phyloP scores from a whole-genome alignment of 2,797 vertebrate species.

The Taeniopygia guttata region DNA sequence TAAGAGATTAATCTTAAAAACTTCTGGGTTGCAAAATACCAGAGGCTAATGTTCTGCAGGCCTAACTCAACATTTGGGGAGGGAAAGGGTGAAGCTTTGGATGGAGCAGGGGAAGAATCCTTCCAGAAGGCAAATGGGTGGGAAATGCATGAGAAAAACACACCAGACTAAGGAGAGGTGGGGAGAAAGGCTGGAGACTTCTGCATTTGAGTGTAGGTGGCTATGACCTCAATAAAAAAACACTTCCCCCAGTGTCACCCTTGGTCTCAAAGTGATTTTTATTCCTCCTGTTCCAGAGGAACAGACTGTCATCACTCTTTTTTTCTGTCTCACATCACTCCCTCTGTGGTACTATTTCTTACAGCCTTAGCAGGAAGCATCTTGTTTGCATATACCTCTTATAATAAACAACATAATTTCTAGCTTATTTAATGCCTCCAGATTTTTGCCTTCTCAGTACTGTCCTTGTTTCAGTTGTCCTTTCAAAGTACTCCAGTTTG shows the following conservation, averaged over 20 bases:
- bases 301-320: background rate
- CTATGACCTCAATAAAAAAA: conserved; percentile 16
- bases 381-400: conserved; percentile 3
- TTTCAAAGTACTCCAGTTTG: background rate
- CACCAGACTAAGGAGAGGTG: background rate
- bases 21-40: background rate
- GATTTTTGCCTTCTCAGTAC: background rate
- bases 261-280: background rate
- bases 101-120: background rate
- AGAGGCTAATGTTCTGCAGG: background rate
- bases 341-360: conserved; percentile 13
- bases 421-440: background rate
- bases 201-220: background rate
- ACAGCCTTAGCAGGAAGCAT: background rate
- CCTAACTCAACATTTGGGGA: background rate
- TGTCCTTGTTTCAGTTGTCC: background rate
- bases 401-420: background rate
- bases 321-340: conserved; percentile 10
- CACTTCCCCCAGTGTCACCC: background rate
- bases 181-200: background rate
- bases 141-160: background rate
- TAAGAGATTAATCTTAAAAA: background rate
- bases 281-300: background rate
- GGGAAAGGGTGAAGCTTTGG: background rate
- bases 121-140: background rate